Evolutionary conservation across 1,140 invertebrate genomes (phyloP).

Genomic region (Fopius arisanus): DNA sequence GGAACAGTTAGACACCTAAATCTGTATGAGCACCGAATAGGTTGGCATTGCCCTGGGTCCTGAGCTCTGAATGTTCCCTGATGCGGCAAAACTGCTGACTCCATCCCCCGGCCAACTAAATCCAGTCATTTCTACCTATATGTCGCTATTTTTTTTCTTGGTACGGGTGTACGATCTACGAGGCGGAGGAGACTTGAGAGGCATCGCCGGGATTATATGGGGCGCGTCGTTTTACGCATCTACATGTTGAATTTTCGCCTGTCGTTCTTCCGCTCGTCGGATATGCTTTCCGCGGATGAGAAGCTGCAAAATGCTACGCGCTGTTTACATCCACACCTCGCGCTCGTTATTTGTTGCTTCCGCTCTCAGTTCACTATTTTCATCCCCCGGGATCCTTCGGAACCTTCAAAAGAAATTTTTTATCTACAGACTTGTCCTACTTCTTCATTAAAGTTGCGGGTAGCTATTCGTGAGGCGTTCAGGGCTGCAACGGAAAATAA

Average conservation of each 20-base stretch:
- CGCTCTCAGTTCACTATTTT: slow-evolving; percentile 42
- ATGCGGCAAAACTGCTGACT: background rate
- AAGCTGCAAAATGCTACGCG: slow-evolving; percentile 50
- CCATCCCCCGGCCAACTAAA: background rate
- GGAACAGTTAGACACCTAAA: slow-evolving; percentile 21
- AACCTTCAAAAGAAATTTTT: background rate
- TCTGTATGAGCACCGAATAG: background rate
- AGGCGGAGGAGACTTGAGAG: slow-evolving; percentile 52
- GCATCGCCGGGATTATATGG: slow-evolving; percentile 63
- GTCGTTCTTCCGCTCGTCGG: slow-evolving; percentile 19
- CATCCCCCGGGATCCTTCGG: background rate
- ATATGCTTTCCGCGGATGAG: background rate
- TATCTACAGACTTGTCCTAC: background rate
- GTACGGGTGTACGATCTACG: slow-evolving; percentile 47
- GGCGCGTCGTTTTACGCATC: slow-evolving; percentile 50
- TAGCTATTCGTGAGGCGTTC: too few relatives aligned
- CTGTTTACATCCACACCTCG: slow-evolving; percentile 61
- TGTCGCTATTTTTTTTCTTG: background rate
- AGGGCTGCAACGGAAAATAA: too few relatives aligned
- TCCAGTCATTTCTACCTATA: background rate
- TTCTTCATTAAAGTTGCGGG: too few relatives aligned
- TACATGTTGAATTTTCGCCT: slow-evolving; percentile 37
- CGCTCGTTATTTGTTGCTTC: slow-evolving; percentile 63
- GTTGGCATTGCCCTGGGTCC: too few relatives aligned
- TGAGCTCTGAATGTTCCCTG: background rate